Evolutionary conservation across 2,113 vertebrate species (phyloP).

Genomic region (Lepus timidus): DNA sequence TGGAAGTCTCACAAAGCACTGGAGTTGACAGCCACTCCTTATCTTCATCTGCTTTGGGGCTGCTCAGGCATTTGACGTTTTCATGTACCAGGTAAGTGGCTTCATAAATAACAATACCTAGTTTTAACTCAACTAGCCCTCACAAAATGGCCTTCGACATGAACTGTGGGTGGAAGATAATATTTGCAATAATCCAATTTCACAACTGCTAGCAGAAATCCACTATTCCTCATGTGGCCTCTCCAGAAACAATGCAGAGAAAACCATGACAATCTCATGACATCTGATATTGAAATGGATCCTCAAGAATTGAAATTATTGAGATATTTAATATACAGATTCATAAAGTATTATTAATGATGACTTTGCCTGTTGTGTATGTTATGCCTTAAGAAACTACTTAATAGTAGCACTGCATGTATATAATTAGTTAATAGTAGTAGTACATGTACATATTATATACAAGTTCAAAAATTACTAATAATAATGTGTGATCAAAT

Average conservation of each 20-base stretch:
- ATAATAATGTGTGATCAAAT: slow-evolving; percentile 2
- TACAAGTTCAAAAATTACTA: slow-evolving; percentile 11
- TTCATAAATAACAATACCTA: background rate
- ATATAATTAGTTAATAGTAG: background rate
- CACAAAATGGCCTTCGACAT: background rate
- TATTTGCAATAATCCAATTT: background rate
- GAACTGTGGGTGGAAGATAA: background rate
- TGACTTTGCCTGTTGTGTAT: background rate
- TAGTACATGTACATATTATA: background rate
- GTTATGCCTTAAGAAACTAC: slow-evolving; percentile 10
- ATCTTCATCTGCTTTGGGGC: background rate
- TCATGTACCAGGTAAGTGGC: background rate
- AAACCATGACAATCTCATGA: background rate
- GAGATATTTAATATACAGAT: background rate
- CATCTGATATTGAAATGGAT: background rate
- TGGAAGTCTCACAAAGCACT: background rate
- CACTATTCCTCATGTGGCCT: background rate
- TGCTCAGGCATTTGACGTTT: background rate
- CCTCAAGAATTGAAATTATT: background rate
- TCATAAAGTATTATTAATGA: background rate
- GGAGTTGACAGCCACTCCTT: background rate
- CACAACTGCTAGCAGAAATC: background rate
- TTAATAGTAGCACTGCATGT: background rate
- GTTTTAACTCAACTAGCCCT: background rate
- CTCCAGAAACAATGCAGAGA: background rate